Percentiles rank a stretch among this genome's conserved stretches.
Evolutionary conservation across 2,113 vertebrate genomes (phyloP).

Genomic region (Arizona elegans): DNA sequence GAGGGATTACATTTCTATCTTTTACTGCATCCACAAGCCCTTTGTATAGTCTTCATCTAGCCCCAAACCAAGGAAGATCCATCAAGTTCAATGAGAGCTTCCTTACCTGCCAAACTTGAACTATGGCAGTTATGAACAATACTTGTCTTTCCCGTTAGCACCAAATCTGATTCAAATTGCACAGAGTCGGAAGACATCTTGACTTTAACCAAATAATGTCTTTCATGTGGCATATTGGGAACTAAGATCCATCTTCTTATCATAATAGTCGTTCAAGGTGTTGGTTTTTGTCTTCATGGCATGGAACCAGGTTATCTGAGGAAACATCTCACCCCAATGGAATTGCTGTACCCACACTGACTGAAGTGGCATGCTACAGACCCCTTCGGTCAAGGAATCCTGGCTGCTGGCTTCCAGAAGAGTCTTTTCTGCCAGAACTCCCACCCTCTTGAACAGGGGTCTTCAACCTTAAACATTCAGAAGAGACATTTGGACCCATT

Average conservation of each 20-base stretch:
- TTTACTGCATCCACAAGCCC: constrained; percentile 36
- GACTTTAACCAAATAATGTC: not conserved
- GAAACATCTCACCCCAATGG: too few relatives aligned
- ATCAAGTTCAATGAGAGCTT: constrained; percentile 23
- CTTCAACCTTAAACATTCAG: too few relatives aligned
- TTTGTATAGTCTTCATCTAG: constrained; percentile 24
- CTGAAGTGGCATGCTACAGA: too few relatives aligned
- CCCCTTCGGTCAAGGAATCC: too few relatives aligned
- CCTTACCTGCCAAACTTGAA: not conserved
- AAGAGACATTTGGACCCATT: too few relatives aligned
- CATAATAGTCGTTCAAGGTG: not conserved
- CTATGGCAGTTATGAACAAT: not conserved
- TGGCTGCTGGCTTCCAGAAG: too few relatives aligned
- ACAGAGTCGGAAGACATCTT: not conserved
- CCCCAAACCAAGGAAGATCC: constrained; percentile 35
- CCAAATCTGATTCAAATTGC: not conserved
- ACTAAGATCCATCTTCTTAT: not conserved
- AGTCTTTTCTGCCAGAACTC: too few relatives aligned
- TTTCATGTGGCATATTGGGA: not conserved
- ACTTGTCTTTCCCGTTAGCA: not conserved
- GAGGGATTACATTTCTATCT: constrained; percentile 47
- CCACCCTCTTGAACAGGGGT: too few relatives aligned
- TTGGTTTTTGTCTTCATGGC: not conserved
- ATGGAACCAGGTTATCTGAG: not conserved
- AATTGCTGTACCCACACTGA: too few relatives aligned